Evolutionary conservation across 2,113 vertebrate species (phyloP).

Genomic region (Ailuropoda melanoleuca): DNA sequence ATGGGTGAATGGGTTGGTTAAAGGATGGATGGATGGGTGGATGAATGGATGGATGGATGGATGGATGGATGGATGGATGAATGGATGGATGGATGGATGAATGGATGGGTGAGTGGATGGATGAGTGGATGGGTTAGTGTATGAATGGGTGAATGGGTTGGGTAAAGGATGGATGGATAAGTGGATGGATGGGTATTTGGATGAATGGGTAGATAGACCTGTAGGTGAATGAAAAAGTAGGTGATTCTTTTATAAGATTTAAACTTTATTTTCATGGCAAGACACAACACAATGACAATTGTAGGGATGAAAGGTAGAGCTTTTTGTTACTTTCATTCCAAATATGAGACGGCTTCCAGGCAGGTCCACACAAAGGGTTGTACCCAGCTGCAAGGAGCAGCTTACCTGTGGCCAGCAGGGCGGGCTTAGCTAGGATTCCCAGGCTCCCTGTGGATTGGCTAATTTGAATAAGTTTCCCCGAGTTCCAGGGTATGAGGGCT

Average conservation of each 20-base stretch:
- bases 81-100: rapidly evolving
- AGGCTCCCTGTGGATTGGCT: not conserved
- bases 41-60: not conserved
- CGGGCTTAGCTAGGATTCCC: not conserved
- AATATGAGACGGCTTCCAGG: not conserved
- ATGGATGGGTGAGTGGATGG: rapidly evolving
- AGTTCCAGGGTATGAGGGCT: not conserved
- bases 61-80: too few species aligned
- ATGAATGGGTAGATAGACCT: not conserved
- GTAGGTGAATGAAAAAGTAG: not conserved
- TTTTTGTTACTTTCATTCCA: not conserved
- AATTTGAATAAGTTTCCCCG: rapidly evolving
- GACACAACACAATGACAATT: not conserved
- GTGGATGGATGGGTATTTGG: not conserved
- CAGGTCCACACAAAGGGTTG: not conserved
- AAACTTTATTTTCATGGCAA: not conserved
- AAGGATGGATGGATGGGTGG: too few species aligned
- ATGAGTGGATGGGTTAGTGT: not conserved
- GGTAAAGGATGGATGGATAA: not conserved
- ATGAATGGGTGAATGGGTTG: too few species aligned
- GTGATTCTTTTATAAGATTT: not conserved
- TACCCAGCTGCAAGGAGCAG: rapidly evolving
- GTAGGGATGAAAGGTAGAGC: not conserved
- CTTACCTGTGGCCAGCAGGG: rapidly evolving
- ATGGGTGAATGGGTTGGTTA: not conserved